Base-by-base conservation (phyloP, 1,140 invertebrate species). In the Heliothis subflexa region DNA sequence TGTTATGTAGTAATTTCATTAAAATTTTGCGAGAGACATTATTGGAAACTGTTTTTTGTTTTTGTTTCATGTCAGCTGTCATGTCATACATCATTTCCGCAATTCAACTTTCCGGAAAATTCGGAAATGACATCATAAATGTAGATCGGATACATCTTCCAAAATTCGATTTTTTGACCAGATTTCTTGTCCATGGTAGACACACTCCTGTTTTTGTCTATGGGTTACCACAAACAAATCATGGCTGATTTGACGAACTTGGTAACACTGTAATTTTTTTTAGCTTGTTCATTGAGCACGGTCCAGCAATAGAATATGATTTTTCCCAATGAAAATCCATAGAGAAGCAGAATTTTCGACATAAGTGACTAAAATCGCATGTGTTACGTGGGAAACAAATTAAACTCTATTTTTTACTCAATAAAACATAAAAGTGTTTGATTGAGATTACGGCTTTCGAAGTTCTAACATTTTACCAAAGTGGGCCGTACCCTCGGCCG, bases 21-120 rank as follows among this genome's bases (percentile, higher is more conserved):
- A 89, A 90, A 88, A 91, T 88, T 91, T 92, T 91, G 85, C 83
- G 79, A 86, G 78, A 86, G 85, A 87, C 86, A 89, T 88, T 86
- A 85, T 89, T 81, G 86, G 78, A 87, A 89, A 89, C 87, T 89
- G 86, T 90, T 92, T 91, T 91, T 90, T 90, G 86, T 89, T 90
- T 92, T 90, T 90, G 81, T 87, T 86, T 85, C 78, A 83, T 86
- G 83, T 84, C 84, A 85, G 71, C 64, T 73, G 33, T 62, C 57
- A 62, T 78, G 71, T 84, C 78, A 81, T 70, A 52, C 47, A 70
- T 50, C 2, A 33, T 64, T 75, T 78, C 68, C 77, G 61, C 10
- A 50, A 49, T 13, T 57, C 47, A 70, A 33, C n/a, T 55, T 82
- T 78, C 82, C 81, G 78, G 78, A 68, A 68, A 78, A 77, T 61